Percentiles rank a stretch among this genome's conserved stretches.
Conservation (phyloP, 1,140 invertebrate genomes). For the Lamellibrachia luymesi region DNA sequence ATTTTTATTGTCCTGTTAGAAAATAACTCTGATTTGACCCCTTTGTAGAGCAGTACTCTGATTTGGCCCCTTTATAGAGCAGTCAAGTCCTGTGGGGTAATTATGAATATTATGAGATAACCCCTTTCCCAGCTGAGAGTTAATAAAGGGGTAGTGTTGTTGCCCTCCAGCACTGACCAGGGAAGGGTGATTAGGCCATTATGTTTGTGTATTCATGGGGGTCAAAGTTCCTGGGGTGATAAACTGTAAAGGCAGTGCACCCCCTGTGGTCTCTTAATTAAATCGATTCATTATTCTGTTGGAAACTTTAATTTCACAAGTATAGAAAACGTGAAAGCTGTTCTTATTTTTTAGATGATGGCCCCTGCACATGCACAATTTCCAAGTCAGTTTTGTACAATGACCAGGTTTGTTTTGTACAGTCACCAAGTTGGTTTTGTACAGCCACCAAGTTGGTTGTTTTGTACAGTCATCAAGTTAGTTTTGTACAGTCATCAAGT, state of each 20-base stretch:
- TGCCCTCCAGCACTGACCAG: background rate
- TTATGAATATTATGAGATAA: background rate
- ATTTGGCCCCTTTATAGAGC: background rate
- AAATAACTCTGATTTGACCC: background rate
- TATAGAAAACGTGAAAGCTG: background rate
- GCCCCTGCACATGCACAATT: no score
- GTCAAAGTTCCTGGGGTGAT: background rate
- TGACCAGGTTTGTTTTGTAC: no score
- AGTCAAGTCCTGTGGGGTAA: background rate
- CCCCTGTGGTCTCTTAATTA: background rate
- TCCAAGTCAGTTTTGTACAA: no score
- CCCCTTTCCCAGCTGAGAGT: background rate
- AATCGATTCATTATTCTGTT: background rate
- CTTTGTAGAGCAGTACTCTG: background rate
- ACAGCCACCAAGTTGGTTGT: no score
- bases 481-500: no score
- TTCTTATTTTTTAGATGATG: background rate
- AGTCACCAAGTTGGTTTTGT: no score
- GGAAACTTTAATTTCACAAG: background rate
- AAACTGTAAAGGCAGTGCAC: background rate
- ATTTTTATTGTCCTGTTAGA: background rate
- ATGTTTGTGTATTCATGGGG: background rate
- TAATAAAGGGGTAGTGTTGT: background rate
- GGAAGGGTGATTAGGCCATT: background rate
- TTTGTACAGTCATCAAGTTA: no score